Evolutionary conservation across 2,113 vertebrate genomes (phyloP).

Genomic region (Muntiacus muntjak): DNA sequence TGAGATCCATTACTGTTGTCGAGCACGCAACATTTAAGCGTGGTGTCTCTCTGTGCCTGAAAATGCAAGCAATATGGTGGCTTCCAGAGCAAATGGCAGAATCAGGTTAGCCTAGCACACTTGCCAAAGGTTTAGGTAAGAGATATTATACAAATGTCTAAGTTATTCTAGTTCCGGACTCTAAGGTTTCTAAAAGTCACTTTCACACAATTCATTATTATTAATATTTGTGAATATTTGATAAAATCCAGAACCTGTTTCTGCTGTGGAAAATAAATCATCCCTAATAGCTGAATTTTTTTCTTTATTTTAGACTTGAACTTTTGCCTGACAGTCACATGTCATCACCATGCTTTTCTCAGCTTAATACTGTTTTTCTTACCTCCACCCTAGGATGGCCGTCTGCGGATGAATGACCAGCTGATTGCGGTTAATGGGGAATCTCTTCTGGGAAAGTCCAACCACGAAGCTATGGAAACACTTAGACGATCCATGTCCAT

Average conservation of each 20-base stretch:
- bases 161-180: not conserved
- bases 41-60: not conserved
- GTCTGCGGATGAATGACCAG: slow-evolving; percentile 92
- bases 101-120: not conserved
- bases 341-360: not conserved
- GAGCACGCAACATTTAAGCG: not conserved
- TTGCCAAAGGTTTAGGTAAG: not conserved
- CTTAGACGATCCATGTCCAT: slow-evolving; percentile 97
- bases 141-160: slow-evolving; percentile 18
- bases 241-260: slow-evolving; percentile 29
- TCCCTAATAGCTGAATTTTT: not conserved
- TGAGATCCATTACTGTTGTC: not conserved
- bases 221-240: slow-evolving; percentile 26
- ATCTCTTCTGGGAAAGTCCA: slow-evolving; percentile 91
- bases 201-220: not conserved
- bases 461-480: slow-evolving; percentile 97
- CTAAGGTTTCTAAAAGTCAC: not conserved
- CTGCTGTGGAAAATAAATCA: slow-evolving; percentile 40
- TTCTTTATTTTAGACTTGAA: not conserved
- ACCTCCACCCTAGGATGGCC: slow-evolving; percentile 86
- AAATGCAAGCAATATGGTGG: not conserved
- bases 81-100: not conserved
- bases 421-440: slow-evolving; percentile 96
- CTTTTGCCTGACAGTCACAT: not conserved
- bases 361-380: not conserved